Evolutionary conservation across 1,140 invertebrate species (phyloP), one percentile per base, ranked within the genome.

Genomic region (Lasioglossum albipes): DNA sequence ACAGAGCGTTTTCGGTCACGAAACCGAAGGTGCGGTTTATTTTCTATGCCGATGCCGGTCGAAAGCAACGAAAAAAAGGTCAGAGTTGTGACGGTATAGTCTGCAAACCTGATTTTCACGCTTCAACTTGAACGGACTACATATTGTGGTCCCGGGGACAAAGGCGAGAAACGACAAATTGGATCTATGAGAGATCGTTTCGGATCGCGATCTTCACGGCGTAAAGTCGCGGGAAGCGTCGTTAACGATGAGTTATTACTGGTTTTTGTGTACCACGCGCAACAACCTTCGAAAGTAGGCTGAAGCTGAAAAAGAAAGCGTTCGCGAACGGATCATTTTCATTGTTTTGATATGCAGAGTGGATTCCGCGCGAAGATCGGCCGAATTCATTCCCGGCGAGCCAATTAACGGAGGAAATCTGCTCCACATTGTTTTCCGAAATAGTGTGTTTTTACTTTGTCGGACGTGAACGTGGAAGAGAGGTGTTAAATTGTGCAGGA

Each of bases 291-390:
- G 71, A 79, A 79, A 79, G 77, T 74, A 66, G 70, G 70, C 49
- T 79, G 7, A 49, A 74, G 49, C 62, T 41, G 77, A 73, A 74
- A 79, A 79, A 79, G 77, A 74, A 79, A 79, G 71, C 77, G 77
- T 74, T 79, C 45, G 18, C 77, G 62, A 64, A 57, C 68, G 76
- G 9, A 65, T 59, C 61, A 45, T 79, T 45, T 74, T 59, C 77
- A 67, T 79, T 74, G 70, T 67, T 79, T 74, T 41, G 70, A 67
- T 74, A 65, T 49, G 62, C 36, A 74, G 41, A 57, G 10, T 74
- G 13, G 49, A 73, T 70, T 52, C 41, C 36, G 20, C 31, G 68
- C 31, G 70, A 36, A 36, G 66, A 79, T 45, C 13, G 0, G 59
- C 13, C 16, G 77, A 67, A 59, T 79, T 74, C 64, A 74, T 67